Base-by-base conservation (phyloP, 2,888 invertebrate species). In the Cinara cedri region DNA sequence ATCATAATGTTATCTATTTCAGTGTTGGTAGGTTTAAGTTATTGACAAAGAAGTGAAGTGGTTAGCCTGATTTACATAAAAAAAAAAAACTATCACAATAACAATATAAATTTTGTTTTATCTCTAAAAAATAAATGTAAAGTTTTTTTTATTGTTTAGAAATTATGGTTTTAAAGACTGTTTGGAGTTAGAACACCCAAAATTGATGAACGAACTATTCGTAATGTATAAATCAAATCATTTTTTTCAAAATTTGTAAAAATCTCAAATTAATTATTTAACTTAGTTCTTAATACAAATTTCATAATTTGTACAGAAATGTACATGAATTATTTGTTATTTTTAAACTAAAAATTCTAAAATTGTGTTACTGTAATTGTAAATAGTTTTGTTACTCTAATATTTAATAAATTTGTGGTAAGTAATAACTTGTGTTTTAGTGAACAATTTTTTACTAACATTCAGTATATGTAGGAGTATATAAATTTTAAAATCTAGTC, bases 401-500 rank as follows among this genome's bases (percentile, higher is more conserved):
- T 65, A 54, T 42, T 42, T 42, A 54, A 19, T 54, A 34, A 11
- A 42, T 51, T 21, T 42, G 14, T 4, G 74, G 63, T 75, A 75
- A 63, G 1, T 44, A 34, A 34, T 34, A 34, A 44, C 49, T n/a
- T 21, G 42, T n/a, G 1, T 42, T 10, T 21, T 54, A n/a, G n/a
- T n/a, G n/a, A 34, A 54, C 11, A 49, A 26, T 8, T 3, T n/a
- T n/a, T 70, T 3, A 2, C n/a, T 54, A 9, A 49, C 10, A 51
- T 16, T n/a, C 54, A 19, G 1, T 49, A 13, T 19, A 14, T 42
- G 19, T 63, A 21, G 21, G n/a, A 49, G 26, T 34, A 19, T 24
- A n/a, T 24, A n/a, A 63, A 63, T 62, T 21, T 24, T 24, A 13
- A 24, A 26, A 74, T 63, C 72, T 74, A 75, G 66, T 76, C 57